Evolutionary conservation across 1,140 invertebrate species (phyloP), one percentile per base, ranked within the genome.

Genomic region (Macrocentrus cingulum): DNA sequence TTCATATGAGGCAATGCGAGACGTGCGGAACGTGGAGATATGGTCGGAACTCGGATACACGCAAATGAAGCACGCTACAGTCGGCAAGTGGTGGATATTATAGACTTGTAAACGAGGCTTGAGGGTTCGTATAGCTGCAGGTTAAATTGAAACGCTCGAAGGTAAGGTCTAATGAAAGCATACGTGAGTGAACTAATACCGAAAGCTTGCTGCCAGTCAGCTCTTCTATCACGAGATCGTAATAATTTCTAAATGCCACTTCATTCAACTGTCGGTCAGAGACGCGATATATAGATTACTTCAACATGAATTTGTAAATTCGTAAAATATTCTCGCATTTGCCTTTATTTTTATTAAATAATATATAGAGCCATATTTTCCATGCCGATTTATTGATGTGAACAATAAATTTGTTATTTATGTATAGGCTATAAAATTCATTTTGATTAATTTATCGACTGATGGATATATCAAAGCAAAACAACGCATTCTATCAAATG

Each of bases 91-190:
- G 39, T 32, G 18, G 67, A 70, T 71, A 70, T 72, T 72, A 72
- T 70, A 72, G 70, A 72, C 67, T 66, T 72, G 70, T 70, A 68
- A 72, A 72, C 70, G 64, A 70, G 67, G 66, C 64, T 59, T 65
- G 65, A 68, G 70, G 62, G 66, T 65, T 29, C 4, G n/a, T n/a
- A n/a, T n/a, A 67, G 70, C 67, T 70, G 61, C 62, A 59, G 62
- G 62, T 57, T 57, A 64, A 61, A 64, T 64, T 64, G 59, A 77
- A 76, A 75, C 73, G 72, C 74, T 77, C 71, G 71, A 76, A 76
- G 73, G 73, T 75, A 76, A 75, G 71, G 70, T 76, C 75, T 78
- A 78, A 78, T 78, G 74, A 78, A 78, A 76, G 74, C 72, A 72
- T 71, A 76, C 69, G 72, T 69, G 66, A 67, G 22, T 23, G 9